Base-by-base conservation (phyloP, 1,140 invertebrate genomes). In the Mercenaria mercenaria region DNA sequence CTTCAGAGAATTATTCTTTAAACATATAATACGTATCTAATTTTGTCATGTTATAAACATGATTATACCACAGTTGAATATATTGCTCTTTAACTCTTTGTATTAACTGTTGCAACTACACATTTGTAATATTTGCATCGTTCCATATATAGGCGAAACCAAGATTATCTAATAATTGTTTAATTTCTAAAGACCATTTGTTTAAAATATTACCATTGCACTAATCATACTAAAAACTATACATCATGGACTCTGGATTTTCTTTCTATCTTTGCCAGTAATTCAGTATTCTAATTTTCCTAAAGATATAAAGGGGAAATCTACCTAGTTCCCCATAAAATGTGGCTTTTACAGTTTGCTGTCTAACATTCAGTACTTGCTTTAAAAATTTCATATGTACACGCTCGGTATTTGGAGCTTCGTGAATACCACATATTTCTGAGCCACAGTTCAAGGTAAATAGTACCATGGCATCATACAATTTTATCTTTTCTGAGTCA, bases 101-200 rank as follows among this genome's bases (percentile, higher is more conserved):
- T 47, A 47, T 47, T 47, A 47, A 47, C 15, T 39, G 6, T 6
- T 82, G n/a, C 13, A 18, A 29, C n/a, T 52, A 4, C 2, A 37
- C 26, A 11, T 59, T 47, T 47, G 15, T 29, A 10, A 26, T 50
- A 50, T 13, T 13, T 2, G 29, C 8, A 56, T 56, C 2, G 37
- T 64, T 11, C 32, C 52, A 82, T 13, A 82, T 20, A 20, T 59
- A 32, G 1, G 34, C 3, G 32, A 37, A 82, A 20, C 47, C 77
- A 10, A 52, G 34, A 32, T 50, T 20, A 29, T 80, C 80, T 39
- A 83, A 64, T n/a, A 83, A 41, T n/a, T 29, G 1, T 83, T 83
- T 83, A 26, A 83, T 15, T 18, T 83, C 8, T 13, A 26, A 8
- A 8, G 56, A 13, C 80, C 56, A 83, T 43, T 67, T 67, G 26